Evolutionary conservation across 2,797 vertebrate genomes (phyloP).

Genomic region (Masticophis lateralis): DNA sequence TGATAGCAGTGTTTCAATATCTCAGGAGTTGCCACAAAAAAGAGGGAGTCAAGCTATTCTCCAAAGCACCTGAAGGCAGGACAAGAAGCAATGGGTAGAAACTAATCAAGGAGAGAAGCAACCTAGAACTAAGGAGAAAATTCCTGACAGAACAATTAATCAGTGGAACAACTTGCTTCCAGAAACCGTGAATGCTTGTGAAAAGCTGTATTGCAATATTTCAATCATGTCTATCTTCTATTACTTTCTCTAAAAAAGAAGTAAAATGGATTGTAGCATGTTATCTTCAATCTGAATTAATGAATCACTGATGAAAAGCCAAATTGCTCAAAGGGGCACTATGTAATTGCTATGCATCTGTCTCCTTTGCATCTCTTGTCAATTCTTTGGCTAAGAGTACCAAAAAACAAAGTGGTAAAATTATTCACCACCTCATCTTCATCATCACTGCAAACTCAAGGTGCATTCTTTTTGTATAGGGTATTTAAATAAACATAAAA

Average conservation of each 20-base stretch:
- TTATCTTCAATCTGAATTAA: background rate
- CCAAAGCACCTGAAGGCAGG: background rate
- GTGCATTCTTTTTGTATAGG: slow-evolving; percentile 33
- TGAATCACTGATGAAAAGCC: slow-evolving; percentile 15
- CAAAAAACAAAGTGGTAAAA: slow-evolving; percentile 46
- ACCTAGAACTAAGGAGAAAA: background rate
- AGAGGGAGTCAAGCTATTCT: background rate
- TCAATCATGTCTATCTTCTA: background rate
- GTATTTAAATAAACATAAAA: slow-evolving; percentile 43
- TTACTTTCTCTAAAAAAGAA: background rate
- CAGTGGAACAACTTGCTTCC: too few relatives aligned
- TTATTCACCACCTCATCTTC: slow-evolving; percentile 40
- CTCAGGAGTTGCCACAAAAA: background rate
- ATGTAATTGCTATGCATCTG: slow-evolving; percentile 18
- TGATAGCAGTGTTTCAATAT: background rate
- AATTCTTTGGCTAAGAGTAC: slow-evolving; percentile 39
- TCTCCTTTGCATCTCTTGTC: slow-evolving; percentile 50
- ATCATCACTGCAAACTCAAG: slow-evolving; percentile 39
- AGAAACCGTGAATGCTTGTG: too few relatives aligned
- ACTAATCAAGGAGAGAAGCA: background rate
- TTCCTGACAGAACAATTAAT: background rate
- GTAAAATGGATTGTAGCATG: background rate
- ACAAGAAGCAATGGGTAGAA: background rate
- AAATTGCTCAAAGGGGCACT: slow-evolving; percentile 6
- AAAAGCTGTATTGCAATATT: background rate